These are phyloP conservation scores for Adrianichthys oophorus DNA, from an alignment of 2,797 vertebrate genomes.

Conservation along the genomic window DNA sequence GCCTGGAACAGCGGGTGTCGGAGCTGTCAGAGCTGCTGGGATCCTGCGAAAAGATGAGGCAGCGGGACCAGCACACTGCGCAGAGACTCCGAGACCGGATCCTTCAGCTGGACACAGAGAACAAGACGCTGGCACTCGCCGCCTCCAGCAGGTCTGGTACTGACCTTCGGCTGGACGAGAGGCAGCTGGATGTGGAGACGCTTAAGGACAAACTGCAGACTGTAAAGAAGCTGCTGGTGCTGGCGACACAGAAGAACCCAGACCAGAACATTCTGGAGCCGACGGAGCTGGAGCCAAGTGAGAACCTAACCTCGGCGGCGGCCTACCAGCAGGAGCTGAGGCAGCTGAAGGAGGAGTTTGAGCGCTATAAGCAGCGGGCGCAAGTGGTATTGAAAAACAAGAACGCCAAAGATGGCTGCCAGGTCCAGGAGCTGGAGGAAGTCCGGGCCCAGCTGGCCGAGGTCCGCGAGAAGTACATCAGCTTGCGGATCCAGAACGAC, in stretches of 20 bases:
- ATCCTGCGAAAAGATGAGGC: slow-evolving; percentile 83
- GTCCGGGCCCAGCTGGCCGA: slow-evolving; percentile 86
- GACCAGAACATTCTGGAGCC: slow-evolving; percentile 78
- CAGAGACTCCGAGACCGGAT: slow-evolving; percentile 87
- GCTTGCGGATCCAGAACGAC: slow-evolving; percentile 82
- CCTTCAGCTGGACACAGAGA: slow-evolving; percentile 89
- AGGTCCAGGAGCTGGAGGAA: slow-evolving; percentile 87
- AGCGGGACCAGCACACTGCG: slow-evolving; percentile 83
- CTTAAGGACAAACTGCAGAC: slow-evolving; percentile 87
- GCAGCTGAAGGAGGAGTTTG: slow-evolving; percentile 92
- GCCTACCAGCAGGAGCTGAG: slow-evolving; percentile 89
- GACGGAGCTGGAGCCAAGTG: slow-evolving; percentile 59
- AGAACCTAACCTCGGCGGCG: slow-evolving; percentile 71
- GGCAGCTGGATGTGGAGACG: slow-evolving; percentile 75
- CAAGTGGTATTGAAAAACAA: slow-evolving; percentile 93
- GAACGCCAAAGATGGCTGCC: slow-evolving; percentile 81
- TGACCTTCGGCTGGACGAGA: slow-evolving; percentile 73
- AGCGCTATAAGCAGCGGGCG: slow-evolving; percentile 89
- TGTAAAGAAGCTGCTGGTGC: slow-evolving; percentile 81
- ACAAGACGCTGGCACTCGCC: slow-evolving; percentile 86
- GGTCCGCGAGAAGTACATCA: slow-evolving; percentile 90
- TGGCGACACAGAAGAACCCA: slow-evolving; percentile 75
- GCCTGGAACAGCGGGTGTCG: slow-evolving; percentile 85
- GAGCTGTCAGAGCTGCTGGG: slow-evolving; percentile 90
- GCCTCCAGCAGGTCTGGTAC: slow-evolving; percentile 72